phyloP scores from a whole-genome alignment of 1,140 invertebrate genomes.

The Drosophila pseudoananassae region DNA sequence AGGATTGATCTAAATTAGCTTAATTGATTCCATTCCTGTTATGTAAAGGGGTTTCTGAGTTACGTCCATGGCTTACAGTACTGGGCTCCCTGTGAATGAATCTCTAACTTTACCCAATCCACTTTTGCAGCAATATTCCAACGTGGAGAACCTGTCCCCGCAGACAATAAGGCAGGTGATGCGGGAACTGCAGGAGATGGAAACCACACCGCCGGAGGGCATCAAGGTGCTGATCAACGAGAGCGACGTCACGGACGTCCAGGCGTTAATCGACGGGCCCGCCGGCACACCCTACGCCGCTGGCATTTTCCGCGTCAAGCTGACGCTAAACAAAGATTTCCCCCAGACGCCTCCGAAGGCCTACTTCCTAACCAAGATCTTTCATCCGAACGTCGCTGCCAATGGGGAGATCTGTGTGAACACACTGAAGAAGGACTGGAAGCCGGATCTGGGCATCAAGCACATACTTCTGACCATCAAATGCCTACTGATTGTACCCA shows the following conservation, averaged over 20 bases:
- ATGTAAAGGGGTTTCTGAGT: background rate
- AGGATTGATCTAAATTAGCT: too few species aligned
- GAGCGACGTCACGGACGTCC: constrained; percentile 96
- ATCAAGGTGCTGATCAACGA: constrained; percentile 95
- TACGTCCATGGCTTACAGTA: background rate
- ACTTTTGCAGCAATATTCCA: constrained; percentile 87
- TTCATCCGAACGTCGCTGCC: constrained; percentile 97
- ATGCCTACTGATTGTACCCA: constrained; percentile 96
- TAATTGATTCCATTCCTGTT: background rate
- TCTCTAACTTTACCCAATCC: background rate
- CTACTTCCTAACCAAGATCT: constrained; percentile 98
- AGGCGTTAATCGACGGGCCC: constrained; percentile 95
- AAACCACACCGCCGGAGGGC: constrained; percentile 92
- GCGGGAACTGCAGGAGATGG: constrained; percentile 92
- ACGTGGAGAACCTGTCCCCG: constrained; percentile 97
- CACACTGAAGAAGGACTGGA: constrained; percentile 98
- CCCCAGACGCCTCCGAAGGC: constrained; percentile 97
- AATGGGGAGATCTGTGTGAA: constrained; percentile 99
- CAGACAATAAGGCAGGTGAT: constrained; percentile 94
- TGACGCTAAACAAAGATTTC: constrained; percentile 96
- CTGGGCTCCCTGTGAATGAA: background rate
- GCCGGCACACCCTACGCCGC: constrained; percentile 94
- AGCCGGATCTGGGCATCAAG: constrained; percentile 97
- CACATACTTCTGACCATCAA: constrained; percentile 97
- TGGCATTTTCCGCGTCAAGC: constrained; percentile 94